Evolutionary conservation across 2,113 vertebrate genomes (phyloP).

Genomic region (Hyperopisus bebe): DNA sequence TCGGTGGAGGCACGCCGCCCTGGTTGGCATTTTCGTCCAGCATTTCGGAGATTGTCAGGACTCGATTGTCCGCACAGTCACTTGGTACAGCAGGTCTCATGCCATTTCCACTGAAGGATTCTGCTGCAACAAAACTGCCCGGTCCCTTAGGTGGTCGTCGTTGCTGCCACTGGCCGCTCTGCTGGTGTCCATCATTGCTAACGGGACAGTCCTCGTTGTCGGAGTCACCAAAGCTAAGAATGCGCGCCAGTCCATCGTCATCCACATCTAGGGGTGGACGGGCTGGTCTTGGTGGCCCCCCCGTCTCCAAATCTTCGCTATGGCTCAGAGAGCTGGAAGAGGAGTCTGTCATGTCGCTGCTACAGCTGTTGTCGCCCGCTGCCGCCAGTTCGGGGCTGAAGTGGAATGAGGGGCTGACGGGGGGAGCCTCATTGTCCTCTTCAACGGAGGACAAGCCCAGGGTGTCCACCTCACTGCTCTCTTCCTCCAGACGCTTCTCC

Average conservation of each 20-base stretch:
- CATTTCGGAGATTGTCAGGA: constrained; percentile 65
- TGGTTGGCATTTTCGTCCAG: constrained; percentile 92
- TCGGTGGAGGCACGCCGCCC: constrained; percentile 67
- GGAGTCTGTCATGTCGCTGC: constrained; percentile 85
- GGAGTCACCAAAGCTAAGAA: constrained; percentile 78
- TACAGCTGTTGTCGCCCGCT: constrained; percentile 78
- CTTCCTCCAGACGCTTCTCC: constrained; percentile 71
- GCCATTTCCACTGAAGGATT: constrained; percentile 66
- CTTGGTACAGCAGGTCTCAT: constrained; percentile 41
- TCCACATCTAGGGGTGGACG: constrained; percentile 64
- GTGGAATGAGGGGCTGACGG: constrained; percentile 63
- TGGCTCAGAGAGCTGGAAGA: constrained; percentile 64
- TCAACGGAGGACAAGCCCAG: constrained; percentile 22
- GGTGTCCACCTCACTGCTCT: constrained; percentile 42
- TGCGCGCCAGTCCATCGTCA: constrained; percentile 72
- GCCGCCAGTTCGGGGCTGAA: constrained; percentile 62
- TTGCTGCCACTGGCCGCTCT: constrained; percentile 41
- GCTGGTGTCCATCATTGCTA: constrained; percentile 33
- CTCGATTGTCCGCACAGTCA: constrained; percentile 52
- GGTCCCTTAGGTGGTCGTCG: constrained; percentile 55
- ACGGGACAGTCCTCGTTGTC: constrained; percentile 58
- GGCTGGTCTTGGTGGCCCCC: constrained; percentile 43
- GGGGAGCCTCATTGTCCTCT: constrained; percentile 33
- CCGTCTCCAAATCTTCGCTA: constrained; percentile 65
- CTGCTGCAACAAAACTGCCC: constrained; percentile 68